Base-by-base conservation (phyloP, 2,113 vertebrate species). In the Piprites chloris region DNA sequence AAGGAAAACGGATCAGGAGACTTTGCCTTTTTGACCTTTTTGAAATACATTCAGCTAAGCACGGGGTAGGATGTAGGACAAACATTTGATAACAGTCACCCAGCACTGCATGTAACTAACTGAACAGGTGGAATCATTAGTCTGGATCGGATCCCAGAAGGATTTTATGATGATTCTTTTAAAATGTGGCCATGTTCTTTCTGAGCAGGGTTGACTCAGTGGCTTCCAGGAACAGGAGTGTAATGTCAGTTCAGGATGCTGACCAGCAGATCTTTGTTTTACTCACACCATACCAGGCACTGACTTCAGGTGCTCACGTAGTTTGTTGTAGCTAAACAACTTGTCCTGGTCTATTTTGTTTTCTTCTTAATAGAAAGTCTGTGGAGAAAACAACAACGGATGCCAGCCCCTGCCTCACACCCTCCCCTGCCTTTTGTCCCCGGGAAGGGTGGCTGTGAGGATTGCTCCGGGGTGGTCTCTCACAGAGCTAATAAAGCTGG, bases 101-200 rank as follows among this genome's bases (percentile, higher is more conserved):
- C 82, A 73, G 92, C 68, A 20, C 71, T 49, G 78, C 30, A 0
- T 71, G 65, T 42, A 58, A 49, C 85, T 67, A 85, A 62, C 72
- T 84, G 94, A 94, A 96, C 91, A 96, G 95, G 79, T 95, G 82
- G 85, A 91, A 80, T 89, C 86, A 65, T 95, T 87, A 94, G 41
- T 93, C 89, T 96, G 94, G 89, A 96, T 96, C 92, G 37, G 63
- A 94, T 96, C 89, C 95, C 91, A 91, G 94, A 90, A 94, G 92
- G 91, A 75, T 91, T 96, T 94, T 87, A 89, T 85, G 93, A 65
- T 87, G 92, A 76, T 95, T 94, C 87, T 96, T 94, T 94, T 67
- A 56, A 97, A 95, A 88, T 44, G 72, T 83, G 75, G 33, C 93
- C 58, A 2, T 84, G 87, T 93, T 93, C 85, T 93, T 97, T 91